Evolutionary conservation across 2,113 vertebrate genomes (phyloP).

Genomic region (Montifringilla adamsi): DNA sequence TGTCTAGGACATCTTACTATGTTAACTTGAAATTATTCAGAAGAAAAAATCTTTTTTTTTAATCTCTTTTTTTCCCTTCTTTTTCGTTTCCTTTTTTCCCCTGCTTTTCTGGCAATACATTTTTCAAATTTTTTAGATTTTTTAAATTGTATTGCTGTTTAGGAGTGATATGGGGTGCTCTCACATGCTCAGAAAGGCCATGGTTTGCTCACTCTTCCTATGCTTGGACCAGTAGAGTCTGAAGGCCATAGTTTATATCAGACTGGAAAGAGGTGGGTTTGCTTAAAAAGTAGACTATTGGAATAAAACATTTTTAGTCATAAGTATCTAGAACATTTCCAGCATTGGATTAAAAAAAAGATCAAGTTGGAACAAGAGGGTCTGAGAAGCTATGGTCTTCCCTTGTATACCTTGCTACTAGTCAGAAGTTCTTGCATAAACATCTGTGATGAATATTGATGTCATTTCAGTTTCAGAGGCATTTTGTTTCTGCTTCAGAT

Average conservation of each 20-base stretch:
- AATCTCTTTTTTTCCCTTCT: neutral
- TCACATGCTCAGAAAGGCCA: neutral
- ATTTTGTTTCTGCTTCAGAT: neutral
- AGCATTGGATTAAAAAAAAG: neutral
- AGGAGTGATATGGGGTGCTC: neutral
- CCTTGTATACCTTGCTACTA: neutral
- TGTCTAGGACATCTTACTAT: neutral
- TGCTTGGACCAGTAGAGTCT: neutral
- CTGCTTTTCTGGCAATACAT: neutral
- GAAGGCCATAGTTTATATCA: neutral
- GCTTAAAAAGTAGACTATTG: neutral
- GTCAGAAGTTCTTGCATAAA: neutral
- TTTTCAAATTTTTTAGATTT: neutral
- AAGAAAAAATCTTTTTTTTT: neutral
- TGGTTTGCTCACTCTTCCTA: neutral
- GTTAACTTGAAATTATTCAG: conserved; percentile 3
- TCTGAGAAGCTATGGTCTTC: neutral
- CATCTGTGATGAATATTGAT: neutral
- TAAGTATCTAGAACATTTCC: neutral
- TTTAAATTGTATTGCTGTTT: neutral
- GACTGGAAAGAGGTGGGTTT: neutral
- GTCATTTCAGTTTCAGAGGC: neutral
- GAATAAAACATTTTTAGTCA: neutral
- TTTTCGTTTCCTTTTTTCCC: too few species aligned
- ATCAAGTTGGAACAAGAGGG: neutral